Conservation (phyloP, 2,888 invertebrate species). For the Apoderus coryli region DNA sequence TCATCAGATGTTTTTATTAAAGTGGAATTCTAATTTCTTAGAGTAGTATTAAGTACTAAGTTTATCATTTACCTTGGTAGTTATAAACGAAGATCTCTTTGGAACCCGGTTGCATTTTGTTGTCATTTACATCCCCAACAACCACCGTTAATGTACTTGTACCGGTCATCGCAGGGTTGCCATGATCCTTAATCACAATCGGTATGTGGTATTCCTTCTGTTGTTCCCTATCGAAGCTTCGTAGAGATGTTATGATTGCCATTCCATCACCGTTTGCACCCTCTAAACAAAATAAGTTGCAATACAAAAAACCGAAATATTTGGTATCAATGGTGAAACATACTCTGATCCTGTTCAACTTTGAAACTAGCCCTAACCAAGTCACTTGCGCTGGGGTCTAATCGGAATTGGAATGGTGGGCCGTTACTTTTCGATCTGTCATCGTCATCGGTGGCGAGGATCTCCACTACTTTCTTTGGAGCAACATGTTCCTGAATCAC, state of each 20-base stretch:
- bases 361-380: slow-evolving; percentile 88
- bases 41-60: no score
- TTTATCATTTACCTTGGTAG: slow-evolving; percentile 54
- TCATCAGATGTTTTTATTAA: no score
- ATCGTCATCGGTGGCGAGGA: slow-evolving; percentile 86
- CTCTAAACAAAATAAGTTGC: slow-evolving; percentile 39
- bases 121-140: slow-evolving; percentile 96
- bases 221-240: slow-evolving; percentile 89
- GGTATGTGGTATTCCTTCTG: slow-evolving; percentile 94
- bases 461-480: slow-evolving; percentile 83
- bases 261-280: slow-evolving; percentile 96
- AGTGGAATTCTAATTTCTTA: no score
- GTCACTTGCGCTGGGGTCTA: slow-evolving; percentile 89
- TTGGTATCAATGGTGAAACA: slow-evolving; percentile 33
- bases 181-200: slow-evolving; percentile 93
- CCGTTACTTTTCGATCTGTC: slow-evolving; percentile 90
- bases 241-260: slow-evolving; percentile 88
- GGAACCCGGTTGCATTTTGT: slow-evolving; percentile 95
- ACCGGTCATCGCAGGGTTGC: slow-evolving; percentile 91
- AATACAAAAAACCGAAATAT: no score
- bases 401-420: slow-evolving; percentile 88
- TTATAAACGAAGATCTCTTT: slow-evolving; percentile 97
- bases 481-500: slow-evolving; percentile 87
- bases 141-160: slow-evolving; percentile 92
- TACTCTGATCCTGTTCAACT: slow-evolving; percentile 92